Percentiles rank a stretch among this genome's conserved stretches.
Conservation (phyloP, 2,113 vertebrate species). For the Eleginops maclovinus region DNA sequence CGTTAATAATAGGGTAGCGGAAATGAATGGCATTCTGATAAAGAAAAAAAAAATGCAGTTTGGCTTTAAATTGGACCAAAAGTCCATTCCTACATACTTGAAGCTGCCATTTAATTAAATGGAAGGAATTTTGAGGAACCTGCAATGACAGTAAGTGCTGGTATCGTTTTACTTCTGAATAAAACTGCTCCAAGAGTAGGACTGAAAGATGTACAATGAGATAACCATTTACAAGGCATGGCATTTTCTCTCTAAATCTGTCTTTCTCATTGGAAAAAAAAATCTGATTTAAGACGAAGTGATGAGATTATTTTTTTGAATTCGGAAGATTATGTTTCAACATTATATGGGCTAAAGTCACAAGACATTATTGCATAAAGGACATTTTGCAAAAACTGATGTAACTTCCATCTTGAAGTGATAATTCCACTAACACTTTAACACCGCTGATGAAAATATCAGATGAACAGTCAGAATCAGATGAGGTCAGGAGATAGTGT, state of each 20-base stretch:
- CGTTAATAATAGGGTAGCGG: conserved; percentile 60
- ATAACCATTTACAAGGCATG: conserved; percentile 13
- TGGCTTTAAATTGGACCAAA: conserved; percentile 27
- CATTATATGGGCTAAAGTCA: not conserved
- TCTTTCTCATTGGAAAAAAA: conserved; percentile 40
- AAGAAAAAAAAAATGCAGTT: conserved; percentile 31
- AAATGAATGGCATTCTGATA: conserved; percentile 48
- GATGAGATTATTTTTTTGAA: not conserved
- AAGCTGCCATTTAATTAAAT: conserved; percentile 51
- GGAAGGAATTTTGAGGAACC: conserved; percentile 44
- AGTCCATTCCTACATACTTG: conserved; percentile 51
- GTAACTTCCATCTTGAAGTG: conserved; percentile 2
- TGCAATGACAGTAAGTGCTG: conserved; percentile 40
- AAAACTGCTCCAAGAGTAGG: conserved; percentile 22
- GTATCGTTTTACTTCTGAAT: conserved; percentile 36
- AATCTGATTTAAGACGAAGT: not conserved
- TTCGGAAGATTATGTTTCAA: not conserved
- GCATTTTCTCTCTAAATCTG: conserved; percentile 17
- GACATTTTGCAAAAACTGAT: not conserved
- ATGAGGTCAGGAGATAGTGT: not conserved
- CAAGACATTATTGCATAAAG: not conserved
- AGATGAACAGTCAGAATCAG: not conserved
- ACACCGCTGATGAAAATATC: not conserved
- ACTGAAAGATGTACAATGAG: conserved; percentile 25
- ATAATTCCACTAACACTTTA: conserved; percentile 8